Evolutionary conservation across 2,797 vertebrate genomes (phyloP).

Genomic region (Morus bassanus): DNA sequence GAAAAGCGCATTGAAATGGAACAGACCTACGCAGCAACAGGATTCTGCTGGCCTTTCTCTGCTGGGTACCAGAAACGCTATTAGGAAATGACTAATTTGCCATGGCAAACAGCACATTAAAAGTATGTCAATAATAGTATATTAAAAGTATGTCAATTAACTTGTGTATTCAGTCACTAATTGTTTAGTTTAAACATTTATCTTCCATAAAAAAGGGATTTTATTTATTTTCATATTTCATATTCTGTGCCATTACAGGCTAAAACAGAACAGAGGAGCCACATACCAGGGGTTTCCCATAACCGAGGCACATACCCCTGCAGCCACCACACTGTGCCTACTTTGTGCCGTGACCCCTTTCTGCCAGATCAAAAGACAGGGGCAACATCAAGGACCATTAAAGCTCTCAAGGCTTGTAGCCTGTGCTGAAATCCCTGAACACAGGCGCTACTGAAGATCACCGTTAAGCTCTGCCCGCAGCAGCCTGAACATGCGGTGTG

Average conservation of each 20-base stretch:
- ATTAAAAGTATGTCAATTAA: constrained; percentile 21
- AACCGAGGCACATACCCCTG: not conserved
- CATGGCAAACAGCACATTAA: not conserved
- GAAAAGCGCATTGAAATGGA: not conserved
- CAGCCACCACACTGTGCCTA: not conserved
- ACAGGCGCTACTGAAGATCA: not conserved
- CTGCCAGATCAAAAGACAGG: not conserved
- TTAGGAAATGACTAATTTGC: not conserved
- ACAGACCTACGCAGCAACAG: not conserved
- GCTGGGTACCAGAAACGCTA: not conserved
- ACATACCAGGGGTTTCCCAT: not conserved
- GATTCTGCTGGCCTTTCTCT: not conserved
- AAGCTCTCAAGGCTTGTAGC: not conserved
- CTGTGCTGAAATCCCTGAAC: not conserved
- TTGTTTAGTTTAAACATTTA: constrained; percentile 44
- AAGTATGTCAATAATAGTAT: constrained; percentile 24
- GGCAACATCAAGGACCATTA: not conserved
- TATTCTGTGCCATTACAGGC: not conserved
- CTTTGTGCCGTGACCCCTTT: not conserved
- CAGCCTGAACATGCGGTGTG: not conserved
- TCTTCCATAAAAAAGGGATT: not conserved
- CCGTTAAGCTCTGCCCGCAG: not conserved
- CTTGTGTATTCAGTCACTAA: constrained; percentile 24
- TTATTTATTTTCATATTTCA: not conserved
- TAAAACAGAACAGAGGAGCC: not conserved